These are phyloP conservation scores for Acanthopleura granulata DNA, from an alignment of 2,888 invertebrate species.

Conservation along the genomic window DNA sequence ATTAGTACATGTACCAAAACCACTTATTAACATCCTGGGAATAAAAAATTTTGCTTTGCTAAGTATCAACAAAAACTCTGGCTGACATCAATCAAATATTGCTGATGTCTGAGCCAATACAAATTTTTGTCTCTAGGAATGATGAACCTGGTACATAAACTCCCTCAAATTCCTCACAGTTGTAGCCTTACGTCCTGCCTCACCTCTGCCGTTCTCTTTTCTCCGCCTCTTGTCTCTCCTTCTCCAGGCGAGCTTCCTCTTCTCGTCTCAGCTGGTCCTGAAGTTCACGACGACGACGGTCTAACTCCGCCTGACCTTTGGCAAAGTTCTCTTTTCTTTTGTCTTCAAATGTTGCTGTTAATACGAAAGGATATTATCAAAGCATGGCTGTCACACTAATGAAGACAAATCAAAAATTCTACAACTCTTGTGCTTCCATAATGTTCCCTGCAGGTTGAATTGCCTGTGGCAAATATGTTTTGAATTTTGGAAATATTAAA, in stretches of 20 bases:
- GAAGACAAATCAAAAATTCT: background rate
- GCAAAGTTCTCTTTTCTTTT: slow-evolving; percentile 97
- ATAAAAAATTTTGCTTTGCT: too few species aligned
- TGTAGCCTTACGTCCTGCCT: background rate
- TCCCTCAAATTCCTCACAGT: background rate
- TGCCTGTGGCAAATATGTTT: too few species aligned
- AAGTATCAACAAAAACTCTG: too few species aligned
- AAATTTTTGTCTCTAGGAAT: too few species aligned
- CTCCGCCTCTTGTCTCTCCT: slow-evolving; percentile 81
- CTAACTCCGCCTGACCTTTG: slow-evolving; percentile 96
- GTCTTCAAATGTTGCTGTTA: slow-evolving; percentile 85
- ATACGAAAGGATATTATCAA: slow-evolving; percentile 7
- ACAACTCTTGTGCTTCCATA: too few species aligned
- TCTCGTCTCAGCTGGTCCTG: slow-evolving; percentile 89
- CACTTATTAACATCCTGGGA: too few species aligned
- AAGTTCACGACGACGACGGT: slow-evolving; percentile 88
- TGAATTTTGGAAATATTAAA: too few species aligned
- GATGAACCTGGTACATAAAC: background rate
- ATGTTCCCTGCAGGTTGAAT: too few species aligned
- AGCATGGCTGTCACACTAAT: background rate
- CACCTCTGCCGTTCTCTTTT: slow-evolving; percentile 82
- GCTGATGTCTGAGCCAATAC: too few species aligned
- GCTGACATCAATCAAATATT: too few species aligned
- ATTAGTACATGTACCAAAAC: too few species aligned
- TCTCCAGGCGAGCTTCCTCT: slow-evolving; percentile 68